A percentile compares a stretch with the other conserved stretches of the same genome.
Evolutionary conservation across 1,140 invertebrate genomes (phyloP).

Genomic region (Aphelinus certus): DNA sequence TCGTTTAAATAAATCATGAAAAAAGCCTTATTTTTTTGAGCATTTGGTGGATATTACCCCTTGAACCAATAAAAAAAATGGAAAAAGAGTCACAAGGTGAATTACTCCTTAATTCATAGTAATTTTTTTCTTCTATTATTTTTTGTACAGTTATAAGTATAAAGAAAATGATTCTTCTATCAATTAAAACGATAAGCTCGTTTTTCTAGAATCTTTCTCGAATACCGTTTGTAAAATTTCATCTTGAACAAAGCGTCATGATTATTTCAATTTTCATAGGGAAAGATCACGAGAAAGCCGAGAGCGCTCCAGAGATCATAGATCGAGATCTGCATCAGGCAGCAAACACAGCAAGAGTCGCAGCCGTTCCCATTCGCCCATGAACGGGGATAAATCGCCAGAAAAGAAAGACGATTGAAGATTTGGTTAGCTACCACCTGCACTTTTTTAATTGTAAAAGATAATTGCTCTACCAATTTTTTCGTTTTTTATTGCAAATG

Average conservation of each 20-base stretch:
- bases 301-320: conserved; percentile 61
- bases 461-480: conserved; percentile 31
- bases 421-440: not conserved
- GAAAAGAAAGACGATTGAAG: conserved; percentile 59
- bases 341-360: conserved; percentile 69
- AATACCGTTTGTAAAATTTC: too few relatives aligned
- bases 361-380: conserved; percentile 66
- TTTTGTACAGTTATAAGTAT: too few relatives aligned
- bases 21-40: too few relatives aligned
- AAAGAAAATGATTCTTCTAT: too few relatives aligned
- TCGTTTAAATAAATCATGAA: too few relatives aligned
- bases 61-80: too few relatives aligned
- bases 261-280: conserved; percentile 48
- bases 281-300: conserved; percentile 60
- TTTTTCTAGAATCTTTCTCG: too few relatives aligned
- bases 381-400: conserved; percentile 69
- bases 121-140: too few relatives aligned
- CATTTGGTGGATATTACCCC: too few relatives aligned
- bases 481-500: conserved; percentile 8
- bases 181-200: too few relatives aligned
- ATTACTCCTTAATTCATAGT: too few relatives aligned
- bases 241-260: not conserved
- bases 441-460: conserved; percentile 19
- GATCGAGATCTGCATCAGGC: conserved; percentile 62
- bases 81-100: too few relatives aligned